Evolutionary conservation across 2,113 vertebrate species (phyloP), one percentile per base, ranked within the genome.

Genomic region (Sinocyclocheilus maitianheensis): DNA sequence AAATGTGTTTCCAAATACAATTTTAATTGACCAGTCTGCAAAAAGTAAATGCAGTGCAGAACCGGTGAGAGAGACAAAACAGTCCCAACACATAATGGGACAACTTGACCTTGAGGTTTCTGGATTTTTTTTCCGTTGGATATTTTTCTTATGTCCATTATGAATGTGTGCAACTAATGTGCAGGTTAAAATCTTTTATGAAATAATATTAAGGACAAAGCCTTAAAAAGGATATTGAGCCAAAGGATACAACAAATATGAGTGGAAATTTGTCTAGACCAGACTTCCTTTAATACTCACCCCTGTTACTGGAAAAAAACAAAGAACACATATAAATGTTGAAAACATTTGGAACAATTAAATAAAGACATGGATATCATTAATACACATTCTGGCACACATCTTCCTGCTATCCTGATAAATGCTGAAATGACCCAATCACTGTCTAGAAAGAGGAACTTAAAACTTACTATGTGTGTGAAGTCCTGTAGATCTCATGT

Each of bases 221-320:
- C 13, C 90, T 94, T 94, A 92, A 76, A 95, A 94, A 97, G 93
- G 95, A 94, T 94, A 95, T 88, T 87, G 86, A 55, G 83, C 90
- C 88, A 93, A 96, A 96, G 93, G 90, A 94, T 96, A 96, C 95
- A 94, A 94, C 90, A 93, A 89, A 91, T 86, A 90, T 91, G 90
- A 91, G 91, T 90, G 92, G 89, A 93, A 94, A 92, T 93, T 89
- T 93, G 90, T 93, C 91, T 96, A 94, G 93, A 94, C 92, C 91
- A 92, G 94, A 94, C 91, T 91, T 94, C 94, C 93, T 93, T 91
- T 96, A 96, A 93, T 95, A 96, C 96, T 97, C 95, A 96, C 95
- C 96, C 88, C 92, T 94, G 94, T 92, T 89, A 92, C 94, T 94
- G 95, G 92, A 11, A n/a, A 20, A 94, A 93, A 93, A 92, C 87